These are phyloP conservation scores for Eciton burchellii DNA, from an alignment of 1,140 invertebrate genomes.

Conservation along the genomic window DNA sequence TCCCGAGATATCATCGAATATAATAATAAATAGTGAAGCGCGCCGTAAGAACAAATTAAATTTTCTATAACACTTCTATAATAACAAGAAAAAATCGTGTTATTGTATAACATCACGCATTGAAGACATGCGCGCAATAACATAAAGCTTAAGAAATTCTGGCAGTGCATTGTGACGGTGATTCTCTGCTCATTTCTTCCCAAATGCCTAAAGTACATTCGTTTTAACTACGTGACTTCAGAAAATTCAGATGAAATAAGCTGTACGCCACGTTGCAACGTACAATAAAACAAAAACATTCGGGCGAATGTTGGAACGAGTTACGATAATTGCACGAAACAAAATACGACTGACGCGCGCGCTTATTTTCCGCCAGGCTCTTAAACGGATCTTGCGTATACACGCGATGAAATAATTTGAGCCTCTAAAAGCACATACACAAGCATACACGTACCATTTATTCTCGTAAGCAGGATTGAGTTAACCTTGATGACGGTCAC, in stretches of 20 bases:
- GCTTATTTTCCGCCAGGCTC: background rate
- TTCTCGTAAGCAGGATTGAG: background rate
- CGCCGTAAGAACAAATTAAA: background rate
- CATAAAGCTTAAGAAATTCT: background rate
- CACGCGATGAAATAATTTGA: conserved; percentile 9
- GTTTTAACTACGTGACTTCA: conserved; percentile 2
- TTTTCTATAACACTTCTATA: too few relatives aligned
- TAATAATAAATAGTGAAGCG: background rate
- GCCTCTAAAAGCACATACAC: too few relatives aligned
- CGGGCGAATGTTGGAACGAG: background rate
- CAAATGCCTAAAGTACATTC: background rate
- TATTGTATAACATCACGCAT: background rate
- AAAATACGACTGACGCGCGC: background rate
- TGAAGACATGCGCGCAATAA: background rate
- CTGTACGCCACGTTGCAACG: background rate
- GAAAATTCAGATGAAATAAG: conserved; percentile 8
- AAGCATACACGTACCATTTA: background rate
- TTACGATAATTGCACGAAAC: conserved; percentile 13
- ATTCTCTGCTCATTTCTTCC: background rate
- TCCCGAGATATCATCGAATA: background rate
- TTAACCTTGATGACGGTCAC: background rate
- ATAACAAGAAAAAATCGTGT: background rate
- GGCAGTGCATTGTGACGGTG: background rate
- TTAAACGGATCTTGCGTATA: background rate
- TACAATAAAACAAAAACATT: background rate